Base-by-base conservation (phyloP, 2,888 invertebrate species). In the Rhingia rostrata region DNA sequence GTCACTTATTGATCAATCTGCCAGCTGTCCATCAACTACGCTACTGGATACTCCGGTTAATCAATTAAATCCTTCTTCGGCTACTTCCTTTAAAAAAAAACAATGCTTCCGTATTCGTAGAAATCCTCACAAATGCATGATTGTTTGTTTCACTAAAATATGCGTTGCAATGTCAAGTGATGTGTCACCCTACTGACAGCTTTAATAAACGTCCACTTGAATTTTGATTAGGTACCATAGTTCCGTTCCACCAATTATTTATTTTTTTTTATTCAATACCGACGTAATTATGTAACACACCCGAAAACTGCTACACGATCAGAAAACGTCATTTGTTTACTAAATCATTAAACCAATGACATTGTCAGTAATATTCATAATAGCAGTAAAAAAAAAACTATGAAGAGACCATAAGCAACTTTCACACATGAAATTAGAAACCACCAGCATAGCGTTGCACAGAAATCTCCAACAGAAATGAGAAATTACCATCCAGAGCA, bases 351-450 rank as follows among this genome's bases (percentile, higher is more conserved):
- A 39, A 58, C 12, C 74, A 69, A 60, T 51, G 58, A 79, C 64
- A 79, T 58, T 56, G 58, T 45, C 37, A 35, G 69, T 37, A 60
- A 6, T 12, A 7, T 12, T 58, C 53, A 7, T 10, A 63, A 45
- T 58, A 81, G 66, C 32, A 45, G 63, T 22, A 66, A 53, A 39
- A 0, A 66, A 53, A 39, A 0, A 4, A 63, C 60, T 35, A 47
- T 5, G 6, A 66, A 67, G 53, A 60, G 49, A 45, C 7, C 47
- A 54, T 14, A 45, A 77, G 37, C 54, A 84, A 84, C 84, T 84
- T 84, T 84, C 84, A 84, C 84, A 70, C 64, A 64, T 51, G 9
- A 74, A 84, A 74, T 70, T 69, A 64, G 84, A 80, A 80, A 74
- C 58, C 54, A 49, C 32, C 12, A 53, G 7, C 41, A 6, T 33